Percentiles rank a stretch among this genome's conserved stretches.
phyloP scores from a whole-genome alignment of 2,888 invertebrate genomes.

The Drosophila meridiana region DNA sequence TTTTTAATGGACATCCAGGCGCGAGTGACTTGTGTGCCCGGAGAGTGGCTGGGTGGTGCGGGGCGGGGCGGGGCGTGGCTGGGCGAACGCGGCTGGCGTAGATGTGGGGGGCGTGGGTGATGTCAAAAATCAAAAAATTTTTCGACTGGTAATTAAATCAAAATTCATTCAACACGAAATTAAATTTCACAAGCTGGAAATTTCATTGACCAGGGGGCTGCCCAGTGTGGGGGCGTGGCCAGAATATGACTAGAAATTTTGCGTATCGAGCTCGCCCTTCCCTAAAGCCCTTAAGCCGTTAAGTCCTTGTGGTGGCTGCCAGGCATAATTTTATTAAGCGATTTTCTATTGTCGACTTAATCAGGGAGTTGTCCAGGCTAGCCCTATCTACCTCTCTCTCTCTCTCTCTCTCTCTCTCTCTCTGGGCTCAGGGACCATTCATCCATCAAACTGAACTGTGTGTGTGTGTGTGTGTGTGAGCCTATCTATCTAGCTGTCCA shows the following conservation, averaged over 20 bases:
- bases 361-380: background rate
- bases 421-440: conserved; percentile 10
- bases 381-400: background rate
- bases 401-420: background rate
- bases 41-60: no score
- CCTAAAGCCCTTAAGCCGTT: conserved; percentile 28
- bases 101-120: background rate
- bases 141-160: conserved; percentile 60
- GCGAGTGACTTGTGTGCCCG: conserved; percentile 19
- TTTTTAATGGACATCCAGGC: conserved; percentile 56
- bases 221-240: background rate
- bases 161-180: conserved; percentile 59
- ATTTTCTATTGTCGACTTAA: conserved; percentile 64
- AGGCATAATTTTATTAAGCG: conserved; percentile 70
- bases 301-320: conserved; percentile 11
- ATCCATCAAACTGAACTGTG: conserved; percentile 33
- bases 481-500: conserved; percentile 18
- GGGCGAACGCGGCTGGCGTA: background rate
- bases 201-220: conserved; percentile 14
- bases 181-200: conserved; percentile 52
- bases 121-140: conserved; percentile 59
- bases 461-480: background rate
- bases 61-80: background rate
- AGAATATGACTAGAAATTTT: conserved; percentile 20
- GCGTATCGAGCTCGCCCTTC: conserved; percentile 5